These are phyloP conservation scores for Muscicapa comitata DNA, from an alignment of 2,797 vertebrate genomes.

Conservation along the genomic window DNA sequence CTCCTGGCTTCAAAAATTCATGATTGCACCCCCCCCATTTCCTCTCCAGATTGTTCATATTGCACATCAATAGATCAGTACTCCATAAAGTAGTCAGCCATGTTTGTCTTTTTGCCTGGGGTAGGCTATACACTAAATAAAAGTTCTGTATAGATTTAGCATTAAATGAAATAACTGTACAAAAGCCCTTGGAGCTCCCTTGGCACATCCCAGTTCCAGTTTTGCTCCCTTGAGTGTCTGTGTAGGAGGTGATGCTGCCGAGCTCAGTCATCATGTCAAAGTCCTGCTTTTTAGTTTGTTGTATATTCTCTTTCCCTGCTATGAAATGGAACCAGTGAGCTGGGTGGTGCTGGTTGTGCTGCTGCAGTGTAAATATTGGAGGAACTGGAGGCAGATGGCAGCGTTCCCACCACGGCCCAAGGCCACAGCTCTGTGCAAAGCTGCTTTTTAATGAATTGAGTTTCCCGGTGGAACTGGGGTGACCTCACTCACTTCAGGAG, in stretches of 20 bases:
- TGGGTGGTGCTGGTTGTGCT: not conserved
- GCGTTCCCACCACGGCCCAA: not conserved
- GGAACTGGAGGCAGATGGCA: not conserved
- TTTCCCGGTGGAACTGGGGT: not conserved
- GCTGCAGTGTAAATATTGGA: not conserved
- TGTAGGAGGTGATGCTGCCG: not conserved
- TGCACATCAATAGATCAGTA: not conserved
- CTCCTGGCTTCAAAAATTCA: not conserved
- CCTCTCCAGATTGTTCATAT: not conserved
- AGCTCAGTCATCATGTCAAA: not conserved
- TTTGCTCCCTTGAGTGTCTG: not conserved
- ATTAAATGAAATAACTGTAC: not conserved
- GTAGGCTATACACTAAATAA: not conserved
- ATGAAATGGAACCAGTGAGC: not conserved
- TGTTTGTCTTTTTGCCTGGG: not conserved
- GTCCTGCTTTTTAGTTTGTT: not conserved
- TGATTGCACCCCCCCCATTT: accelerated
- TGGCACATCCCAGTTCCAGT: not conserved
- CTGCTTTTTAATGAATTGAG: not conserved
- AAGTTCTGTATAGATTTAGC: not conserved
- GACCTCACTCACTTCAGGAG: not conserved
- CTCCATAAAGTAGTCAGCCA: not conserved
- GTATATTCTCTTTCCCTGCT: not conserved
- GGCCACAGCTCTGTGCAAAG: not conserved
- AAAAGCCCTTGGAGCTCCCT: accelerated